Base-by-base conservation (phyloP, 2,113 vertebrate genomes). In the Rhynchomys soricoides region DNA sequence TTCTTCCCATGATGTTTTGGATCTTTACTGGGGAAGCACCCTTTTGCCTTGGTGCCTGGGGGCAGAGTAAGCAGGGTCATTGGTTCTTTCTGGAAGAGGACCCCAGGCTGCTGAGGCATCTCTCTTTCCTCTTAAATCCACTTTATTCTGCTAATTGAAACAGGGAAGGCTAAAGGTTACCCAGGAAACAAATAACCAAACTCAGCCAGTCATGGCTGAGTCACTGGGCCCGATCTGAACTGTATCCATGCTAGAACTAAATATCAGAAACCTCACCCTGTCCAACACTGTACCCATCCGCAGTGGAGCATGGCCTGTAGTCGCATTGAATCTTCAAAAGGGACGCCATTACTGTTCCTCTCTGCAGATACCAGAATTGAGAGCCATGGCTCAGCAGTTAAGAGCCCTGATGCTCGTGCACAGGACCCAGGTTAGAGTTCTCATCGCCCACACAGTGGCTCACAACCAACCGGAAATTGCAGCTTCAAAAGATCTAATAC, bases 161-260 rank as follows among this genome's bases (percentile, higher is more conserved):
- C 50, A 94, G 26, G 70, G 37, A 95, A 43, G 88, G 34, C 45
- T 62, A n/a, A 78, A 93, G 90, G 88, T 97, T 96, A 74, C 83
- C 92, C 87, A 68, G 95, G 94, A 97, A 95, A 96, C 78, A 86
- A 88, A 87, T 83, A 96, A 89, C 96, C 92, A 96, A 86, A 96
- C 73, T 57, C 7, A 79, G 57, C 85, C 45, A 59, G 73, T 97
- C 94, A 83, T 3, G 3, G 2, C 90, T 91, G 95, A 96, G 94
- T 94, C 96, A 96, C 15, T 29, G 85, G 75, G 88, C 89, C 77
- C 40, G 37, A 77, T 71, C 22, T 66, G 52, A 90, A 79, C 85
- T 68, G 59, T 48, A 68, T 70, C 73, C 75, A 50, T 29, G 31
- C 73, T 62, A 82, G 59, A 93, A 59, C 83, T 75, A 64, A 94